Evolutionary conservation across 2,797 vertebrate genomes (phyloP), one percentile per base, ranked within the genome.

Genomic region (Chiloscyllium punctatum): DNA sequence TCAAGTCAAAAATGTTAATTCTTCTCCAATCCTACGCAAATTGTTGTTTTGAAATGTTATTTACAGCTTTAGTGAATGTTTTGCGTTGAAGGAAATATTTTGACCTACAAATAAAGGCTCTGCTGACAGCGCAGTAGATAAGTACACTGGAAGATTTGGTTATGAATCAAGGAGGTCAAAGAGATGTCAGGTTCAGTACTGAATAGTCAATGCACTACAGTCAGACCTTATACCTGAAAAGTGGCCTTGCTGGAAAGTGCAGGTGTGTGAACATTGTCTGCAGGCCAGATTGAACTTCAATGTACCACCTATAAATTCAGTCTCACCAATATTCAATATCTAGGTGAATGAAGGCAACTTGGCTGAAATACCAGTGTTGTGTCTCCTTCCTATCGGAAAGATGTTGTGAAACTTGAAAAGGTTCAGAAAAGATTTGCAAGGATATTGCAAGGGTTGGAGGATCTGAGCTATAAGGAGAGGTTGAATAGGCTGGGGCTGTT

Each of bases 1-100:
- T 94, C 71, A 9, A 95, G 94, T 95, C 42, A 95, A 71, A 72
- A 77, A 95, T 95, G 69, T 95, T 74, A 30, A 74, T 95, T 51
- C 94, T 71, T 77, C 69, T 77, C 71, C 94, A 77, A 74, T 71
- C 71, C 72, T 77, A 51, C 95, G 94, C 27, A 77, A 77, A 18
- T 27, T 95, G 69, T 77, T 77, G 30, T 77, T 74, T 94, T 72
- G 77, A 91, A n/a, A n/a, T 95, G 71, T 53, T 53, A 95, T 72
- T 92, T 92, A 42, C 69, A 92, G 66, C 13, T 69, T 68, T 92
- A 69, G 90, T 9, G 6, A 92, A 92, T 69, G n/a, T 92, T 42
- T 69, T 92, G 23, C 42, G 48, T 69, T 92, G 42, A 48, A 48
- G 82, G 42, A 48, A 92, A 37, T 68, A 68, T 37, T 42, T 92